phyloP scores from a whole-genome alignment of 2,113 vertebrate species.

The Entelurus aequoreus region DNA sequence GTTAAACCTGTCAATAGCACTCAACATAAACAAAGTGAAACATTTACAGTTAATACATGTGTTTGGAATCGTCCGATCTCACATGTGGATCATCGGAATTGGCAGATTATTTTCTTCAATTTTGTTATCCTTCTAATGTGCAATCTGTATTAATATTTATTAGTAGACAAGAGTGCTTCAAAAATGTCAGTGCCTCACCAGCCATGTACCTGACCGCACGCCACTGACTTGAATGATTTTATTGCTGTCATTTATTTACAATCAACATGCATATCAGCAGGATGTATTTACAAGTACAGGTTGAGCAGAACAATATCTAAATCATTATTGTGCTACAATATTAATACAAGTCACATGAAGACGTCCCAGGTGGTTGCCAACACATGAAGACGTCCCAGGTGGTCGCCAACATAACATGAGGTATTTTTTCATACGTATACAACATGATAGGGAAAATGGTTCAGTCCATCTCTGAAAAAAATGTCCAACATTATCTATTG shows the following conservation, averaged over 20 bases:
- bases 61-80: no score
- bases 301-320: conserved; percentile 41
- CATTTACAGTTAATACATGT: no score
- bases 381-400: conserved; percentile 40
- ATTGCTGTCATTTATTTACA: conserved; percentile 71
- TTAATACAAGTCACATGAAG: conserved; percentile 58
- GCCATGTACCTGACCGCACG: no score
- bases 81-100: no score
- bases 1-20: no score
- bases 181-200: no score
- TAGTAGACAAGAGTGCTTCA: no score
- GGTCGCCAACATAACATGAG: conserved; percentile 35
- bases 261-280: conserved; percentile 68
- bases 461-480: background rate
- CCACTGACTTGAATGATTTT: conserved; percentile 43
- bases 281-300: conserved; percentile 56
- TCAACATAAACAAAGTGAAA: no score
- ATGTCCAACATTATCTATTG: background rate
- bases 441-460: conserved; percentile 21
- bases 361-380: conserved; percentile 29
- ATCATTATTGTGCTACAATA: conserved; percentile 43
- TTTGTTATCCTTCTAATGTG: no score
- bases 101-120: no score
- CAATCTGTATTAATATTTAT: no score
- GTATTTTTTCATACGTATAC: conserved; percentile 25